Evolutionary conservation across 1,140 invertebrate species (phyloP).

Genomic region (Euschistus heros): DNA sequence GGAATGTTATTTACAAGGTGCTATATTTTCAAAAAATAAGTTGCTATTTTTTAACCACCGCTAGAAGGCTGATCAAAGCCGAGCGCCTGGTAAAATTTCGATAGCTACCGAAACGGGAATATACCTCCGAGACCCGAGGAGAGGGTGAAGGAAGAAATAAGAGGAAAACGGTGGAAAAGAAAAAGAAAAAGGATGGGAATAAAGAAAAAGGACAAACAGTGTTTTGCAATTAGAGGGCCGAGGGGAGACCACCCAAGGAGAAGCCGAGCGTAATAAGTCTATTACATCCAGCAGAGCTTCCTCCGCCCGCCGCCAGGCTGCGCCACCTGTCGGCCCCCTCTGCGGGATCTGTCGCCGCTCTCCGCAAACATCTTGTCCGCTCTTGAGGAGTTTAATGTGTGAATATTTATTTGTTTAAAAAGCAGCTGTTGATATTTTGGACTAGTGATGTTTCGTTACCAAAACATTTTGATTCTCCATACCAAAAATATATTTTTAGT

Average conservation of each 20-base stretch:
- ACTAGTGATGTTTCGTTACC: no score
- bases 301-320: not conserved
- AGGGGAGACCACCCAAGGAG: not conserved
- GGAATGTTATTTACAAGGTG: no score
- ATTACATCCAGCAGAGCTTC: not conserved
- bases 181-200: not conserved
- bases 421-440: no score
- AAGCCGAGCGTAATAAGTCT: not conserved
- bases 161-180: not conserved
- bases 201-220: not conserved
- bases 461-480: no score
- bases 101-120: not conserved
- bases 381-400: no score
- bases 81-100: not conserved
- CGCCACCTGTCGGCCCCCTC: not conserved
- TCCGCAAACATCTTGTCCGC: no score
- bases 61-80: not conserved
- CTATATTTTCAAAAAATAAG: no score
- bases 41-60: not conserved
- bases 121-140: no score
- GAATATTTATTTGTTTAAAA: no score
- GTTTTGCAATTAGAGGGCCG: not conserved
- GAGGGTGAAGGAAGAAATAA: not conserved
- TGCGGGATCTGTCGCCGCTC: not conserved
- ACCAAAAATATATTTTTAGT: no score